Percentiles rank a stretch among this genome's conserved stretches.
phyloP scores from a whole-genome alignment of 30 jellyfish, hydroid and myxozoan genomes.

The Hydractinia echinata region DNA sequence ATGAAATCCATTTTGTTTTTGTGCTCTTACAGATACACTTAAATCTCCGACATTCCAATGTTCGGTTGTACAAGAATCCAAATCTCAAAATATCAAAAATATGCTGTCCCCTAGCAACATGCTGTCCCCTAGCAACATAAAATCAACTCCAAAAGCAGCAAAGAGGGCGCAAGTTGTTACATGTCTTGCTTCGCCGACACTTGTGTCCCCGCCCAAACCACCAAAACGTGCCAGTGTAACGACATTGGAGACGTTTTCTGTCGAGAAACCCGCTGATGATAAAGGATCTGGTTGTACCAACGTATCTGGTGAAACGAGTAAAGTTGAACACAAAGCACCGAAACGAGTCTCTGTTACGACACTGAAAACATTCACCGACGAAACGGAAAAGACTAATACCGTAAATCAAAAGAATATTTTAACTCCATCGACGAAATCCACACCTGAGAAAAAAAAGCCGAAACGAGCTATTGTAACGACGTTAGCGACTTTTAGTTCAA shows the following conservation, averaged over 20 bases:
- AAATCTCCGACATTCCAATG: too few relatives aligned
- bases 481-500: neutral
- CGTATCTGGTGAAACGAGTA: neutral
- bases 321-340: constrained; percentile 6
- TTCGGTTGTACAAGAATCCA: too few relatives aligned
- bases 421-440: neutral
- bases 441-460: constrained; percentile 20
- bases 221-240: constrained; percentile 68
- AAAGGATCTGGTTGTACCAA: neutral
- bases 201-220: constrained; percentile 24
- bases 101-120: neutral
- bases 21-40: too few relatives aligned
- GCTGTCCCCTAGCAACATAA: neutral
- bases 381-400: neutral
- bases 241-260: constrained; percentile 44
- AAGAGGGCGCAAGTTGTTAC: constrained; percentile 6
- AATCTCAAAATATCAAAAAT: too few relatives aligned
- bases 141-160: neutral
- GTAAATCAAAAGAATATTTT: neutral
- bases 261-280: constrained; percentile 11
- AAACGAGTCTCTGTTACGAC: constrained; percentile 30
- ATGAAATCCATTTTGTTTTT: too few relatives aligned
- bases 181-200: neutral
- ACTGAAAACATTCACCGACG: neutral
- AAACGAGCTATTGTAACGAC: constrained; percentile 34